Evolutionary conservation across 2,797 vertebrate genomes (phyloP), one percentile per base, ranked within the genome.

Genomic region (Alca torda): DNA sequence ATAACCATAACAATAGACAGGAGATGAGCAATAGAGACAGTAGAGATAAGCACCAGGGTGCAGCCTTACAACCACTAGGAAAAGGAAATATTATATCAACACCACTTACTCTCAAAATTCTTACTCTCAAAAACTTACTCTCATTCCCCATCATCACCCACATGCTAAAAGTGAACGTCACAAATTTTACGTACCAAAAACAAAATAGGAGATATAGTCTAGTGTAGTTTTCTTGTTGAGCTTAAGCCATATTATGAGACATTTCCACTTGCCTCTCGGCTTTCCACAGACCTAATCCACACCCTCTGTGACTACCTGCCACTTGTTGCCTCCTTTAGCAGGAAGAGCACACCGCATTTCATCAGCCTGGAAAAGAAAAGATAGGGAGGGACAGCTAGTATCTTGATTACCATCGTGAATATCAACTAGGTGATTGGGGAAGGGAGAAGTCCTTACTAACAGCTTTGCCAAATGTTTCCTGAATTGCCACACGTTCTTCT

Each of bases 1-100:
- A 95, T 95, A 95, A 93, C 25, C 83, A 53, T 84, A 94, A 95
- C 83, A 95, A 95, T 87, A 93, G 89, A 60, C 33, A 69, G 74
- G 63, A 84, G 48, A 84, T 73, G 77, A 96, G 81, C 77, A 76
- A 76, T 59, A 93, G 53, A 81, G 43, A 59, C 28, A 72, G 43
- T 14, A 67, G 43, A 90, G 89, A 91, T 88, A 95, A 94, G 87
- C 51, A 53, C 50, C 43, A 25, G 54, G 43, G 37, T 81, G 51
- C 69, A 73, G 43, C 56, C 39, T 91, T 73, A 50, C n/a, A 78
- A 67, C 91, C 83, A 90, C 16, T 79, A 8, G 6, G 57, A 39
- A 65, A 85, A 70, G 61, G 37, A 75, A 78, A 75, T 79, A 65
- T 46, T 78, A 1, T 72, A 56, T 35, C 19, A 24, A 4, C 5